phyloP scores from a whole-genome alignment of 2,888 invertebrate species.

The Tetropium fuscum region DNA sequence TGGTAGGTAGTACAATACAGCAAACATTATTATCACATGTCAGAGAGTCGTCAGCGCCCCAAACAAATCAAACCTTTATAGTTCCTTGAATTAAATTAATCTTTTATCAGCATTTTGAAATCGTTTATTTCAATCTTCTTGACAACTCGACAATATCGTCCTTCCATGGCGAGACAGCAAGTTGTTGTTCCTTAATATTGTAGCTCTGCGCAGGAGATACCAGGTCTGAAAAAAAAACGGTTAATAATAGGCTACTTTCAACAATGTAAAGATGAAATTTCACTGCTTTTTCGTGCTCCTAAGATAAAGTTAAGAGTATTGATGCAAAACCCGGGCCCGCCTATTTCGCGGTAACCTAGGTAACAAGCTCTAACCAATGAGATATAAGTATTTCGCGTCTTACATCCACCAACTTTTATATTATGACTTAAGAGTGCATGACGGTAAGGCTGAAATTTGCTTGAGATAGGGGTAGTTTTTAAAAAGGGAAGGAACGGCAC shows the following conservation, averaged over 20 bases:
- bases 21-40: constrained; percentile 24
- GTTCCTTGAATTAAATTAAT: constrained; percentile 21
- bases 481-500: constrained; percentile 48
- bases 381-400: constrained; percentile 64
- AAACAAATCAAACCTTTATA: constrained; percentile 35
- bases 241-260: constrained; percentile 10
- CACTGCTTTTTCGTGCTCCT: constrained; percentile 40
- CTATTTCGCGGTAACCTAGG: constrained; percentile 60
- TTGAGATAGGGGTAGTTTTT: constrained; percentile 61
- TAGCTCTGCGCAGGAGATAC: constrained; percentile 24
- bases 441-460: constrained; percentile 60
- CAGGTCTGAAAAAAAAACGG: constrained; percentile 26
- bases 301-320: constrained; percentile 55
- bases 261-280: constrained; percentile 37
- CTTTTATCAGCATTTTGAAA: constrained; percentile 36
- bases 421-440: constrained; percentile 58
- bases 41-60: constrained; percentile 27
- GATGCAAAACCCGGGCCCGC: constrained; percentile 51
- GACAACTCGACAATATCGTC: constrained; percentile 28
- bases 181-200: constrained; percentile 33
- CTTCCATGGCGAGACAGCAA: constrained; percentile 22
- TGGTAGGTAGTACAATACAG: background rate
- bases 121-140: constrained; percentile 38
- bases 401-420: constrained; percentile 59
- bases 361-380: constrained; percentile 63